Base-by-base conservation (phyloP, 2,888 invertebrate species). In the Lottia gigantea region DNA sequence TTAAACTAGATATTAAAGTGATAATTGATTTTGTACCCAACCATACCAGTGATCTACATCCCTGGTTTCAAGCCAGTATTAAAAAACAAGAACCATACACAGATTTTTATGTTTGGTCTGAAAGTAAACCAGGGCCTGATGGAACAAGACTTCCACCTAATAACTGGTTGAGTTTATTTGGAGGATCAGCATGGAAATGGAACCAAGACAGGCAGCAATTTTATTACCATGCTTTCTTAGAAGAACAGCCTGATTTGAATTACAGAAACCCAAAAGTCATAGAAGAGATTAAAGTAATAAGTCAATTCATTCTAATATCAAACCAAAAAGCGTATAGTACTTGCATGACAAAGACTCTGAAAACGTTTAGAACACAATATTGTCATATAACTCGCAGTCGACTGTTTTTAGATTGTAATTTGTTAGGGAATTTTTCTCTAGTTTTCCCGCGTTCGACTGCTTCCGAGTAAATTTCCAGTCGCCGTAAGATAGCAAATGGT, bases 61-160 rank as follows among this genome's bases (percentile, higher is more conserved):
- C 88, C 0, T 94, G 96, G 93, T 95, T 97, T 89, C 85, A 90
- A 40, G 90, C 91, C 75, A 93, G 95, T 61, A 69, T 78, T 23
- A 89, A 91, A 68, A 89, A 90, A 67, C 71, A 69, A 19, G 90
- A 89, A 19, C 90, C 90, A 0, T 95, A 92, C 84, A 91, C 90
- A 0, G 91, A 93, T 79, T 96, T 93, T 86, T 96, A 95, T 86
- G 91, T 95, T 25, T 97, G 96, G 96, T 88, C 88, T 25, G 91
- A 93, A 79, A 90, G 90, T 2, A 73, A 26, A 7, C 66, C 26
- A 12, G 62, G 67, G 2, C 61, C 73, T 7, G 74, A 82, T 31
- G 67, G 15, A 66, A 67, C 14, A 82, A 83, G n/a, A n/a, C n/a
- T n/a, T n/a, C n/a, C n/a, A 15, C 87, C 87, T 16, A 87, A 83